A percentile compares a stretch with the other conserved stretches of the same genome.
These are phyloP conservation scores for Balearica regulorum DNA, from an alignment of 2,797 vertebrate species.

Conservation along the genomic window DNA sequence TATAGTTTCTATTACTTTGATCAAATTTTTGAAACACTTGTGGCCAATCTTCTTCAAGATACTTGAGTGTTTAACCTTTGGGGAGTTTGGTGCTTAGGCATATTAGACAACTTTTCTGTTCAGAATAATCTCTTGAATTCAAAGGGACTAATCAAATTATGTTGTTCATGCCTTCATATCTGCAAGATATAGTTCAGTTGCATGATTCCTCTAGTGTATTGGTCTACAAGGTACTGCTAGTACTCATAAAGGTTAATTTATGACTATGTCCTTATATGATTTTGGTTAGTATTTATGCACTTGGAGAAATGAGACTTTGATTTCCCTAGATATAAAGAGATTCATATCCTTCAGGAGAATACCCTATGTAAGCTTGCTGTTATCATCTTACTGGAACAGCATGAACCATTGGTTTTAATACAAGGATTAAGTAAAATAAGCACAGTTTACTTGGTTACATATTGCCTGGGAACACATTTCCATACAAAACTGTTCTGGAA, in stretches of 20 bases:
- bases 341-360: neutral
- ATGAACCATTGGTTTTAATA: neutral
- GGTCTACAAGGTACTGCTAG: neutral
- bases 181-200: neutral
- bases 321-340: neutral
- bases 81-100: neutral
- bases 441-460: neutral
- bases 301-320: neutral
- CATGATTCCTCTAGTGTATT: neutral
- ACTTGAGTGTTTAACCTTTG: neutral
- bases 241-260: neutral
- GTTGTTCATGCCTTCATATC: neutral
- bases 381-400: neutral
- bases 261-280: neutral
- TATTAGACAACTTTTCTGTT: neutral
- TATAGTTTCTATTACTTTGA: neutral
- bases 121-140: neutral
- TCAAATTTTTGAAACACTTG: neutral
- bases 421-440: neutral
- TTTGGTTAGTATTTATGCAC: neutral
- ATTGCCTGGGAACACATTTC: neutral
- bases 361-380: neutral
- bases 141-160: neutral
- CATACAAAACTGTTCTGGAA: neutral
- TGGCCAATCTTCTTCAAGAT: neutral